Conservation (phyloP, 2,113 vertebrate species). For the Corythaeola cristata region DNA sequence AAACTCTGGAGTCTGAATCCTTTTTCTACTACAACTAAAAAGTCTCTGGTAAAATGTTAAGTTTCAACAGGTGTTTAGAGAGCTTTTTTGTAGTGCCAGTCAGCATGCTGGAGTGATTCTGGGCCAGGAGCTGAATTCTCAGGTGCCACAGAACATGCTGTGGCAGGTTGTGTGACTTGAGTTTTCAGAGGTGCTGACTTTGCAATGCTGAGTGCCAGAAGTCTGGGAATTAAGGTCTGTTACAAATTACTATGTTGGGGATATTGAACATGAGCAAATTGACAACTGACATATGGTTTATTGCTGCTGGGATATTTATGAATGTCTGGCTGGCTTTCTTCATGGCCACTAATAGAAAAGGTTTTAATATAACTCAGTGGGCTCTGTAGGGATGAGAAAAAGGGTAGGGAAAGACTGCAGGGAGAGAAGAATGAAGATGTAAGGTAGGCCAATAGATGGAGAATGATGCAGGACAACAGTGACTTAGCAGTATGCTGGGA, state of each 20-base stretch:
- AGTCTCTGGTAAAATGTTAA: neutral
- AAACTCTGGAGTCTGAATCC: neutral
- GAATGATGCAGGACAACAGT: neutral
- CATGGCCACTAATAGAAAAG: neutral
- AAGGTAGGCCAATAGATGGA: neutral
- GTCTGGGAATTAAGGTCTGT: neutral
- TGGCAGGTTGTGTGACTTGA: neutral
- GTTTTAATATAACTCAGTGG: neutral
- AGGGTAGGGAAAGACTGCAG: neutral
- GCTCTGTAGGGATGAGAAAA: neutral
- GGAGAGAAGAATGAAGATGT: neutral
- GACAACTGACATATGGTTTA: neutral
- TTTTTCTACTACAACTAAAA: neutral
- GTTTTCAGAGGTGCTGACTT: neutral
- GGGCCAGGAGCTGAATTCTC: neutral
- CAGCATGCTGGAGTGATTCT: neutral
- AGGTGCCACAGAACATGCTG: neutral
- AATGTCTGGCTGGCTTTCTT: neutral
- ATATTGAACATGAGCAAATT: neutral
- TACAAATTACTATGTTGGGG: neutral
- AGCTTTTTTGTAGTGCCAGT: neutral
- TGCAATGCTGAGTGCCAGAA: neutral
- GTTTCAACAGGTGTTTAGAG: neutral
- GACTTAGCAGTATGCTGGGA: neutral
- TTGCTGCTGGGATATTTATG: neutral